phyloP scores from a whole-genome alignment of 2,113 vertebrate genomes.

The Prolemur simus region DNA sequence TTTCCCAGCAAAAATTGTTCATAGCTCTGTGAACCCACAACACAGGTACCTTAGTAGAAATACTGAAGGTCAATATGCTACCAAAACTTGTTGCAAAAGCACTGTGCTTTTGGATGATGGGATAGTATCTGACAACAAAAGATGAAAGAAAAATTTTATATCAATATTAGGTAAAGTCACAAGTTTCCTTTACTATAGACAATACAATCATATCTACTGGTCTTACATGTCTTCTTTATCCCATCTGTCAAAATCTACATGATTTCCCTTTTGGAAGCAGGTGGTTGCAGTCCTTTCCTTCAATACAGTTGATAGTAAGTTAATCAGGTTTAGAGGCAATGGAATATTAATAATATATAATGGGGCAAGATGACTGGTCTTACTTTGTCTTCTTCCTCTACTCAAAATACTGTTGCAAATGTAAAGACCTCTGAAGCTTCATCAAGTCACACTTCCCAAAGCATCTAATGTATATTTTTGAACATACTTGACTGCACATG shows the following conservation, averaged over 20 bases:
- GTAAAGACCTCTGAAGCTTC: rapidly evolving
- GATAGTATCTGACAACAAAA: not conserved
- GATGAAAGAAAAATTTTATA: not conserved
- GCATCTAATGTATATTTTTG: not conserved
- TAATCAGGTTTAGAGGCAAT: not conserved
- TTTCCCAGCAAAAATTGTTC: not conserved
- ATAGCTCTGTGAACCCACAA: not conserved
- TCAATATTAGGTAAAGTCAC: not conserved
- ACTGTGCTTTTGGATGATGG: not conserved
- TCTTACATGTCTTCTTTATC: not conserved
- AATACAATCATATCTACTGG: not conserved
- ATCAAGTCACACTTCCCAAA: not conserved
- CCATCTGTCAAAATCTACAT: not conserved
- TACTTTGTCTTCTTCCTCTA: not conserved
- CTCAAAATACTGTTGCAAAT: not conserved
- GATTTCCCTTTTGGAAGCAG: not conserved
- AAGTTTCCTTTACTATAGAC: not conserved
- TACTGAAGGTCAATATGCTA: not conserved
- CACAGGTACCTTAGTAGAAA: rapidly evolving
- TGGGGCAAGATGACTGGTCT: not conserved
- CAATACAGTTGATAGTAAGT: not conserved
- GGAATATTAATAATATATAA: not conserved
- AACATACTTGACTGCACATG: not conserved
- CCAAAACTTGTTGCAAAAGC: not conserved
- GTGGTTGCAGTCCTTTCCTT: not conserved